A percentile compares a stretch with the other conserved stretches of the same genome.
These are phyloP conservation scores for Trichogramma pretiosum DNA, from an alignment of 1,140 invertebrate species.

Conservation along the genomic window DNA sequence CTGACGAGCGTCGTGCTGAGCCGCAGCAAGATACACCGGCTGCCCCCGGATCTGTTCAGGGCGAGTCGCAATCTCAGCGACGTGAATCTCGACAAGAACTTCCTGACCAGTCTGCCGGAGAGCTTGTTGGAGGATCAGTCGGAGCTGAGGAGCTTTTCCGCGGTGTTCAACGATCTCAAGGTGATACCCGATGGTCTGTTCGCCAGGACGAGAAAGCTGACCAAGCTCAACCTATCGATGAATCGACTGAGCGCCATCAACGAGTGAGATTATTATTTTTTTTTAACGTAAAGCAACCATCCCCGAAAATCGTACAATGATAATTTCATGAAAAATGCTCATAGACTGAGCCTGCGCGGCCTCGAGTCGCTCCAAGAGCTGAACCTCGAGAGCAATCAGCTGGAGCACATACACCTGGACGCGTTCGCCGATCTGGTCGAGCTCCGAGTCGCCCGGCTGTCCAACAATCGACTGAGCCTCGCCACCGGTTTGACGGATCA, in stretches of 20 bases:
- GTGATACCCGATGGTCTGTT: not conserved
- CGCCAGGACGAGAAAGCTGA: not conserved
- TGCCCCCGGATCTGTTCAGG: slow-evolving; percentile 6
- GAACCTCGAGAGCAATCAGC: slow-evolving; percentile 3
- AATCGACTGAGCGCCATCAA: slow-evolving; percentile 5
- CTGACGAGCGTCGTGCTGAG: not conserved
- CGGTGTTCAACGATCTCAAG: slow-evolving; percentile 3
- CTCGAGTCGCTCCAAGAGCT: slow-evolving; percentile 6
- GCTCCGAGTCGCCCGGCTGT: not conserved
- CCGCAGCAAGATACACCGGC: not conserved
- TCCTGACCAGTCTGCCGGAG: not conserved
- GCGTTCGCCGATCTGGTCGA: slow-evolving; percentile 1
- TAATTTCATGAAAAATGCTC: too few species aligned
- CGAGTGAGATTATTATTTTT: slow-evolving; percentile 9
- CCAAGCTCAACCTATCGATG: slow-evolving; percentile 5
- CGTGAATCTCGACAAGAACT: slow-evolving; percentile 4
- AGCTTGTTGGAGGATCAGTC: not conserved
- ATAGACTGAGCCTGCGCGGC: slow-evolving; percentile 3
- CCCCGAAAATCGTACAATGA: too few species aligned
- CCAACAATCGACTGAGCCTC: slow-evolving; percentile 10
- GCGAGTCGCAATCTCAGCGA: not conserved
- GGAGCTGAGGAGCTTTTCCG: not conserved
- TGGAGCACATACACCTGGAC: not conserved
- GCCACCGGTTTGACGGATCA: not conserved
- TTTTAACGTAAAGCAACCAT: too few species aligned